Base-by-base conservation (phyloP, 1,140 invertebrate species). In the Pseudomyrmex dendroicus region DNA sequence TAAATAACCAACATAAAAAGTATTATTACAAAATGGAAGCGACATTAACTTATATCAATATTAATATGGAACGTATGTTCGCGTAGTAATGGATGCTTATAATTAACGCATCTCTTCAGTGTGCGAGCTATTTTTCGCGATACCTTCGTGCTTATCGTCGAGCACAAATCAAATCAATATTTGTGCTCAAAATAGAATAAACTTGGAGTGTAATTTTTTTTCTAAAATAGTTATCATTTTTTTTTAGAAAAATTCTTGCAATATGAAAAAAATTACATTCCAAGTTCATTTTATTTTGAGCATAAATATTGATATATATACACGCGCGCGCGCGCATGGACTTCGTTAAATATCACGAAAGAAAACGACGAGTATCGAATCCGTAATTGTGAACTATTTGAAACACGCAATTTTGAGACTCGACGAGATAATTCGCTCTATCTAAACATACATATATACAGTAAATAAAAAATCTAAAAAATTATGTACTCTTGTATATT, bases 381-480 rank as follows among this genome's bases (percentile, higher is more conserved):
- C 3, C 25, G 25, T 25, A 25, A 68, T 68, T 4, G 17, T 20
- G 20, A 73, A 57, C 1, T 67, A 70, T 66, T 50, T 73, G 62
- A 80, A 52, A 35, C 5, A 35, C 5, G 35, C 5, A 35, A 86
- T 84, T 86, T 87, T 59, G 68, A 68, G 20, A 22, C 20, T 13
- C 22, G 20, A 8, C 56, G n/a, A 46, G 22, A 1, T 44, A 46
- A 68, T 68, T 66, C 17, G 22, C 17, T 48, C 63, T 68, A 46
- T 68, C n/a, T 22, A 44, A 85, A 80, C 61, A 2, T 46, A 54
- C 48, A 35, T 35, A 35, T 35, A 35, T 0, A 35, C 7, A 7
- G 35, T 35, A 46, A 88, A 90, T 87, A 7, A 5, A 74, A 50
- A 4, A 12, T 5, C n/a, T 73, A 89, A 88, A 90, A 77, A 59